Base-by-base conservation (phyloP, 2,888 invertebrate species). In the Pristionchus mayeri region DNA sequence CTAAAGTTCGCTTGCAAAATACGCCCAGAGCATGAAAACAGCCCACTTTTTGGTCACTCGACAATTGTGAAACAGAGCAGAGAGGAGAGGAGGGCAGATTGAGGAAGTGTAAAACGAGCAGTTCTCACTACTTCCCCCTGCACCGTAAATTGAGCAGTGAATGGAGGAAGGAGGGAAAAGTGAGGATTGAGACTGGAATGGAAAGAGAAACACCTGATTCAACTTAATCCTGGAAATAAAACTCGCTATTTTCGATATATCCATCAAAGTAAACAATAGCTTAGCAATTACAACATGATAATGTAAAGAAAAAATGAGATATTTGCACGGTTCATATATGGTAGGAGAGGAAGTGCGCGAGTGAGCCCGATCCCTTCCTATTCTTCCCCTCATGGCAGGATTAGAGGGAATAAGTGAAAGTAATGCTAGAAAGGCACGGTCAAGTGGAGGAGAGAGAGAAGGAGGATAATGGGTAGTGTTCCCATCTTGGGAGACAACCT, bases 351-450 rank as follows among this genome's bases (percentile, higher is more conserved):
- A 34, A 63, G 71, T n/a, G 40, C 40, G 37, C n/a, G 71, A 24
- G 44, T 71, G 40, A 44, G 37, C 37, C 11, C 37, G 60, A 71
- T 71, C 71, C 3, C 71, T 2, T 37, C 21, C n/a, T 37, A 37
- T 7, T 40, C 16, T 71, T 34, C 54, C 54, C 24, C 44, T 24
- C 24, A 24, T 71, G 71, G 71, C 71, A 44, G 71, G 71, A 71
- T 71, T 71, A 71, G 40, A 71, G 71, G 71, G 71, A 71, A 40
- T 71, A 71, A 71, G 71, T 71, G 71, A 71, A 71, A 71, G 71
- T 71, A 71, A 40, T 71, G 71, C 40, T 18, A n/a, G n/a, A n/a
- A 71, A 44, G 71, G 71, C 71, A 40, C 37, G 40, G 54, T 54
- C 54, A 54, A 54, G 54, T 54, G 54, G 16, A 54, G 1, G 24